phyloP scores from a whole-genome alignment of 2,888 invertebrate species.

The Mylabris sibirica region DNA sequence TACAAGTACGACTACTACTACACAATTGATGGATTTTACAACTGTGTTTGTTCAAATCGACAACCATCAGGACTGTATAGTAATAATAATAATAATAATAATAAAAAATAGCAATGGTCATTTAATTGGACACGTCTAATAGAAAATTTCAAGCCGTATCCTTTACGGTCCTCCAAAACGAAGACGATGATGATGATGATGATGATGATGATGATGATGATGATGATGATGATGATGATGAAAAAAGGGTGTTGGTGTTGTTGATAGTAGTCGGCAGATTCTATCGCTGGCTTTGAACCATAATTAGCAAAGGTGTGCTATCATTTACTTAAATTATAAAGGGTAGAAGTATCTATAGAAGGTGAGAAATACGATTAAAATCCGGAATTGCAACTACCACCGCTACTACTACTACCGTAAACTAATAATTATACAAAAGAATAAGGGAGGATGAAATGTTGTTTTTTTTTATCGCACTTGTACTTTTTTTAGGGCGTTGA shows the following conservation, averaged over 20 bases:
- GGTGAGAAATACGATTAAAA: constrained; percentile 43
- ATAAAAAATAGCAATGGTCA: background rate
- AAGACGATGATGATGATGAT: background rate
- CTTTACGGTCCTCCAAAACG: constrained; percentile 27
- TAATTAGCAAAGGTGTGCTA: constrained; percentile 52
- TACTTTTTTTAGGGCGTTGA: background rate
- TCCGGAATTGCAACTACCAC: constrained; percentile 20
- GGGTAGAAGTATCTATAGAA: constrained; percentile 39
- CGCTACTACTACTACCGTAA: constrained; percentile 17
- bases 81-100: too few species aligned
- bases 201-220: too few species aligned
- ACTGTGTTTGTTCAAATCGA: background rate
- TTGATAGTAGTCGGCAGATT: constrained; percentile 28
- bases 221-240: too few species aligned
- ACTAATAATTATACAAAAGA: background rate
- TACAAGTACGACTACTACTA: background rate
- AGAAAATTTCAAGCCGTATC: constrained; percentile 36
- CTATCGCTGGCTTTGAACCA: constrained; percentile 41
- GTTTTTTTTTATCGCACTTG: constrained; percentile 5
- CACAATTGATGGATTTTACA: background rate
- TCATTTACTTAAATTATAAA: constrained; percentile 52
- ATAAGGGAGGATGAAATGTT: background rate
- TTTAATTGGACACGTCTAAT: constrained; percentile 33
- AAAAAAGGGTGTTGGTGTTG: constrained; percentile 12
- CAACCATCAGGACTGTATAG: background rate